Evolutionary conservation across 2,797 vertebrate genomes (phyloP).

Genomic region (Chelon labrosus): DNA sequence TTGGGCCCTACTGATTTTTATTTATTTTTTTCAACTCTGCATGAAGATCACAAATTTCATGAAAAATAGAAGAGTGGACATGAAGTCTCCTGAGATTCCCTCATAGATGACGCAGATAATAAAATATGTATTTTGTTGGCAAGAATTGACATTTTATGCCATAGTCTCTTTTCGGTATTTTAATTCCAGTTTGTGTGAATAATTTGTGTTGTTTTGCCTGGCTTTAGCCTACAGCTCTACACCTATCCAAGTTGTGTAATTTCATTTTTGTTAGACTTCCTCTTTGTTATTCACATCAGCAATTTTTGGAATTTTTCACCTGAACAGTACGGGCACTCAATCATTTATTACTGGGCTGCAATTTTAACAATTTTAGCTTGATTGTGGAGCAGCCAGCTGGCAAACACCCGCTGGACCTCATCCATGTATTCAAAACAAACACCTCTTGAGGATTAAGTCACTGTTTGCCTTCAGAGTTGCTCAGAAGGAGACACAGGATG

Average conservation of each 20-base stretch:
- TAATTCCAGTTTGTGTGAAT: conserved; percentile 5
- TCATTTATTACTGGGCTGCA: conserved; percentile 7
- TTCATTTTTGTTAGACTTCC: neutral
- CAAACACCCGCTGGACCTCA: conserved; percentile 19
- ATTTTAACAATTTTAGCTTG: neutral
- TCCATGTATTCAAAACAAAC: conserved; percentile 29
- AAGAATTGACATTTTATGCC: neutral
- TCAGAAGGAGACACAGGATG: neutral
- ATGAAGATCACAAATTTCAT: neutral
- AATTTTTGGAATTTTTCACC: conserved; percentile 4
- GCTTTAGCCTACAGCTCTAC: conserved; percentile 2
- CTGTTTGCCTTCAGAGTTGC: neutral
- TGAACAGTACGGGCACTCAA: conserved; percentile 1
- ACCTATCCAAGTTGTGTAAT: conserved; percentile 13
- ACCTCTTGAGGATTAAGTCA: conserved; percentile 12
- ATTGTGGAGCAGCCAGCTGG: conserved; percentile 18
- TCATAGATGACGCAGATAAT: neutral
- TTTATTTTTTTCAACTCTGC: neutral
- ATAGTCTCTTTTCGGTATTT: neutral
- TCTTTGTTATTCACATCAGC: conserved; percentile 15
- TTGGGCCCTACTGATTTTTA: neutral
- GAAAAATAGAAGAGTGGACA: neutral
- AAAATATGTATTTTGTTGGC: neutral
- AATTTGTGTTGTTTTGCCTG: conserved; percentile 10
- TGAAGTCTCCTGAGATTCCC: neutral